Percentiles rank a stretch among this genome's conserved stretches.
These are phyloP conservation scores for Pygmarrhopalites habei DNA, from an alignment of 1,140 invertebrate species.

Conservation along the genomic window DNA sequence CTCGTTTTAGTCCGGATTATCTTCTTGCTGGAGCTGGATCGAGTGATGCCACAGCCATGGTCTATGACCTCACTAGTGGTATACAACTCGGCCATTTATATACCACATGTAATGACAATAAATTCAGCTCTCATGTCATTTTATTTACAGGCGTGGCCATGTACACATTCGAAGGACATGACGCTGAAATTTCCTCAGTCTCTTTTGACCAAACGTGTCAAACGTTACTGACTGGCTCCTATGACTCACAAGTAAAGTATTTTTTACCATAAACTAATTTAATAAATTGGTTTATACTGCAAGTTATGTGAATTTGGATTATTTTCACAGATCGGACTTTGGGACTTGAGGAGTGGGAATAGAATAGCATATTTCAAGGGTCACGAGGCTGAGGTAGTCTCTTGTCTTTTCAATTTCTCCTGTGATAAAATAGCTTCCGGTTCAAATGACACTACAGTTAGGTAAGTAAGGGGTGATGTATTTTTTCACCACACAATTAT, in stretches of 20 bases:
- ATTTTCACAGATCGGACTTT: constrained; percentile 7
- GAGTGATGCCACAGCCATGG: constrained; percentile 7
- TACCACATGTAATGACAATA: too few species aligned
- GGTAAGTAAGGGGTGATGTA: too few species aligned
- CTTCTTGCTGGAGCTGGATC: constrained; percentile 10
- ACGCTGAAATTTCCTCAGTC: constrained; percentile 1
- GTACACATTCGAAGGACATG: constrained; percentile 15
- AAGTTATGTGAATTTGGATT: too few species aligned
- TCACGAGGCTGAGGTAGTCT: constrained; percentile 10
- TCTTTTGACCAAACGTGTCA: constrained; percentile 5
- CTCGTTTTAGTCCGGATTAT: constrained; percentile 11
- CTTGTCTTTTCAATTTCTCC: constrained; percentile 10
- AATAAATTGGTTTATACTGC: too few species aligned
- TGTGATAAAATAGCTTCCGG: constrained; percentile 17
- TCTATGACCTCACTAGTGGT: constrained; percentile 23
- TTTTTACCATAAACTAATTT: too few species aligned
- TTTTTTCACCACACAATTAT: too few species aligned
- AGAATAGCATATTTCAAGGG: constrained; percentile 2
- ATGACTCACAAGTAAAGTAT: too few species aligned
- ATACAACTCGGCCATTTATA: background rate
- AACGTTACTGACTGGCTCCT: constrained; percentile 6
- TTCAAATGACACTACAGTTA: constrained; percentile 14
- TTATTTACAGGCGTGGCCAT: constrained; percentile 5
- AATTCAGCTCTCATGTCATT: too few species aligned
- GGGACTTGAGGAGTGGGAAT: constrained; percentile 15